Evolutionary conservation across 92 coral and sea anemone species (phyloP), one percentile per base, ranked within the genome.

Genomic region (Zoanthus sociatus): DNA sequence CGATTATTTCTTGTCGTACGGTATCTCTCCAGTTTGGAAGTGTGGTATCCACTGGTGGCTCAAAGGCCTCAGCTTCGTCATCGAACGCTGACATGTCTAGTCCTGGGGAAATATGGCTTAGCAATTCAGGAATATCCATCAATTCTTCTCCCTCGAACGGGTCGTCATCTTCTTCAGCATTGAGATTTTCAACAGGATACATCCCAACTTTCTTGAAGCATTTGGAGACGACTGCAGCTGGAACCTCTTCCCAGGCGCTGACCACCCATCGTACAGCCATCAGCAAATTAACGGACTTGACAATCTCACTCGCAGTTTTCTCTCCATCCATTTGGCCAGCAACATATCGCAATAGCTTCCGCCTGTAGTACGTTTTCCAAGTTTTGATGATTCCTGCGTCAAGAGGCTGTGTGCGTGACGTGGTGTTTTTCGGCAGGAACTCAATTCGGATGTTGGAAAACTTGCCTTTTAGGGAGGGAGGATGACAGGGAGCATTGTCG

Each of bases 191-290:
- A 7, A 31, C 58, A 5, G 87, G 78, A 54, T 86, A 63, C 89
- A 86, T 77, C 53, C 86, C 89, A 61, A 77, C 89, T 17, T 75
- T 45, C 31, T 76, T 86, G 32, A 60, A 60, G 48, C 85, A 86
- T 48, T 77, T 87, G 1, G 55, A n/a, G 16, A 53, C 50, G 12
- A 87, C 70, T 61, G 50, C 87, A 3, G 87, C 42, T 69, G 51
- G 30, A 30, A 87, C 90, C 51, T 87, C 87, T 16, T 87, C 78
- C 87, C 90, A 87, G 14, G 90, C 61, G n/a, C 82, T 71, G 14
- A 88, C 91, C 91, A 88, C 44, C 91, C 84, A 88, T 73, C 82
- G 72, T 47, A 88, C 30, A 4, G 88, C 91, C 83, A 88, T 88
- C 51, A 82, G 67, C 10, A 88, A 58, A 16, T 88, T 88, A 45